phyloP scores from a whole-genome alignment of 1,140 invertebrate species.

The Oryctes rhinoceros region DNA sequence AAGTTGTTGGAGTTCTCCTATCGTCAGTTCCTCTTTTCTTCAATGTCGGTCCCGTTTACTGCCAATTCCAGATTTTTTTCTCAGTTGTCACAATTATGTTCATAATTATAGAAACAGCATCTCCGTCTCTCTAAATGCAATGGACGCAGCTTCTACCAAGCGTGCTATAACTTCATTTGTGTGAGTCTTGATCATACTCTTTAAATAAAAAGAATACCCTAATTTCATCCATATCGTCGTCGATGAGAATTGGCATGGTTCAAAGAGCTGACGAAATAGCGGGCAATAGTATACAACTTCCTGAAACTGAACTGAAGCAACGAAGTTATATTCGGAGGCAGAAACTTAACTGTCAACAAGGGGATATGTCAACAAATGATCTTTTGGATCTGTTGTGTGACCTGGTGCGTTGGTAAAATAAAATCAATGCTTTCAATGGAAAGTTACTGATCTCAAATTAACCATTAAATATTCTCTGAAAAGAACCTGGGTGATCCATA shows the following conservation, averaged over 20 bases:
- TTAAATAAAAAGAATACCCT: background rate
- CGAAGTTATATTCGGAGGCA: background rate
- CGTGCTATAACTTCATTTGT: background rate
- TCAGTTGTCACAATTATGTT: conserved; percentile 37
- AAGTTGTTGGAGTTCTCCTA: conserved; percentile 17
- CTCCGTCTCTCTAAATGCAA: conserved; percentile 1
- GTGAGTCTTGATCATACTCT: background rate
- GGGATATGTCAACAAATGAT: no score
- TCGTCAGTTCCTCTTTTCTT: conserved; percentile 26
- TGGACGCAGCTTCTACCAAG: conserved; percentile 24
- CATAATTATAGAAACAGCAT: conserved; percentile 32
- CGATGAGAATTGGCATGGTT: conserved; percentile 21
- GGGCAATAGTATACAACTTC: conserved; percentile 1
- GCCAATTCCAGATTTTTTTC: conserved; percentile 14
- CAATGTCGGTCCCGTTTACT: background rate
- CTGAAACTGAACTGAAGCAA: background rate
- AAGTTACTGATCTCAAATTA: no score
- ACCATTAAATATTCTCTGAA: no score
- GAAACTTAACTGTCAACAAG: no score
- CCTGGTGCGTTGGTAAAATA: no score
- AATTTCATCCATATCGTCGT: background rate
- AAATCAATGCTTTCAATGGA: no score
- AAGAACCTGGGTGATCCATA: no score
- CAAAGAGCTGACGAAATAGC: conserved; percentile 26
- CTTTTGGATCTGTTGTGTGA: no score